These are phyloP conservation scores for Elymnias hypermnestra DNA, from an alignment of 1,140 invertebrate genomes.

Conservation along the genomic window DNA sequence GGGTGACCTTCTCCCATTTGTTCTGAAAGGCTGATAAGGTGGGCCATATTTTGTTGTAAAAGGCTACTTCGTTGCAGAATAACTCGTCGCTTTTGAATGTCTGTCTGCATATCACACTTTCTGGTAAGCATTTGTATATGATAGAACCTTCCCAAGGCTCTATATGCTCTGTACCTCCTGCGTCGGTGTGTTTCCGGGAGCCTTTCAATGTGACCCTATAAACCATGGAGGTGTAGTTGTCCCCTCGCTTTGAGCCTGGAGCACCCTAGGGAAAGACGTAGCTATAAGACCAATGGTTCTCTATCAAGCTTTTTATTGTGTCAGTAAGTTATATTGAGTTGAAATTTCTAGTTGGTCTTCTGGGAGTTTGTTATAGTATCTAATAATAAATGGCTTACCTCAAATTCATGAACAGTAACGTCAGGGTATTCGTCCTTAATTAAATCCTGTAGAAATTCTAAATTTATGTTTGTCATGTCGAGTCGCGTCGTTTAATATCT, in stretches of 20 bases:
- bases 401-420: slow-evolving; percentile 45
- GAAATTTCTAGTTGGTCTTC: too few species aligned
- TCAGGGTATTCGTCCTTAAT: slow-evolving; percentile 57
- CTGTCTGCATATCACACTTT: slow-evolving; percentile 78
- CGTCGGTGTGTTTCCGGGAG: slow-evolving; percentile 52
- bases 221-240: slow-evolving; percentile 85
- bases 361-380: too few species aligned
- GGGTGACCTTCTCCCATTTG: slow-evolving; percentile 43
- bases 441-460: slow-evolving; percentile 53
- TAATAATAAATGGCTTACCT: too few species aligned
- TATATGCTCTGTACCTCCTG: slow-evolving; percentile 50
- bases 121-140: slow-evolving; percentile 83
- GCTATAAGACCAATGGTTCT: too few species aligned
- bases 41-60: slow-evolving; percentile 83
- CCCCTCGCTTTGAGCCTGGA: slow-evolving; percentile 82
- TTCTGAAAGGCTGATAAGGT: slow-evolving; percentile 77
- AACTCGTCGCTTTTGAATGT: slow-evolving; percentile 82
- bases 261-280: slow-evolving; percentile 68
- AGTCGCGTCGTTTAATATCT: slow-evolving; percentile 2
- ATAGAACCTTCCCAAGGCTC: slow-evolving; percentile 78
- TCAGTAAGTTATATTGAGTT: too few species aligned
- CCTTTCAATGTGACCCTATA: slow-evolving; percentile 80
- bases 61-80: slow-evolving; percentile 83
- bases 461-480: slow-evolving; percentile 47
- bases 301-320: too few species aligned